Evolutionary conservation across 2,797 vertebrate species (phyloP).

Genomic region (Amblyraja radiata): DNA sequence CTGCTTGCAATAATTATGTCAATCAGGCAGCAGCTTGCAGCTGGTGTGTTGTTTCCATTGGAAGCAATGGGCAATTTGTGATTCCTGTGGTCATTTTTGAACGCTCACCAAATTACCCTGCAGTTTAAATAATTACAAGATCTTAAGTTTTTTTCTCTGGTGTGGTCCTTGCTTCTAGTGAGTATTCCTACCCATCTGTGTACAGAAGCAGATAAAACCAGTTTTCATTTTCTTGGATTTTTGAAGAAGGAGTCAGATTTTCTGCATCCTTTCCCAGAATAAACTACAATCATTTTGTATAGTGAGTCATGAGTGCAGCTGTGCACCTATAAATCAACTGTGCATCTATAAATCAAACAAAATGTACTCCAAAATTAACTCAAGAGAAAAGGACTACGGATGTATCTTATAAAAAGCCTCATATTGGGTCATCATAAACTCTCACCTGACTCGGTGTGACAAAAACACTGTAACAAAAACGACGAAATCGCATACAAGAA

Average conservation of each 20-base stretch:
- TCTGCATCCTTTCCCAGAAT: not conserved
- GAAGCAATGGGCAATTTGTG: too few relatives aligned
- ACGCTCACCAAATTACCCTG: too few relatives aligned
- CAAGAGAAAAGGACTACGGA: not conserved
- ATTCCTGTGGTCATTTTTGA: too few relatives aligned
- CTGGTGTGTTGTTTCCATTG: too few relatives aligned
- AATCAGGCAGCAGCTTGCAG: too few relatives aligned
- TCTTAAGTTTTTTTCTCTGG: not conserved
- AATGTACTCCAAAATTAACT: not conserved
- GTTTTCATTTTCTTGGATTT: not conserved
- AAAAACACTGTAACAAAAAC: not conserved
- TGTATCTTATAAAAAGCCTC: not conserved
- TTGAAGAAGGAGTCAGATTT: not conserved
- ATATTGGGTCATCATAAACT: not conserved
- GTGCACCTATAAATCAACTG: not conserved
- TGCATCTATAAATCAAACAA: not conserved
- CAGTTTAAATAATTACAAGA: too few relatives aligned
- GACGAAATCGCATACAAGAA: not conserved
- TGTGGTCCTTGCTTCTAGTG: not conserved
- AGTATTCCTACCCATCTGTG: not conserved
- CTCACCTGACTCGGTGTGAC: too few relatives aligned
- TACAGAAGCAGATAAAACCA: not conserved
- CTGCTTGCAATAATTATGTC: too few relatives aligned
- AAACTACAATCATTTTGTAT: not conserved
- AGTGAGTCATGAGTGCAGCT: not conserved